Base-by-base conservation (phyloP, 2,797 vertebrate species). In the Microctenopoma stevenorrisi region DNA sequence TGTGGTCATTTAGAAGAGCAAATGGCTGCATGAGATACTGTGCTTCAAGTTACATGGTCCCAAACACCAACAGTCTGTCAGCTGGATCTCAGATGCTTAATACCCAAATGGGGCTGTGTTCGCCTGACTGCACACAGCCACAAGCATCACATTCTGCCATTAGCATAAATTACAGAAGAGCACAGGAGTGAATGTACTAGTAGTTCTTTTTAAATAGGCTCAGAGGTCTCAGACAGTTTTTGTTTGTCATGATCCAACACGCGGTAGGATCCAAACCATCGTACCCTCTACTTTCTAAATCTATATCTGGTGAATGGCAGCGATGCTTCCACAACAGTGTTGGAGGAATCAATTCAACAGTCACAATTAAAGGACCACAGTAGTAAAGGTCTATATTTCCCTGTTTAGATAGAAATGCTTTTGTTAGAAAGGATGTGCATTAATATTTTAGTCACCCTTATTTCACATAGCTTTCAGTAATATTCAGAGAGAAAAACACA, bases 51-150 rank as follows among this genome's bases (percentile, higher is more conserved):
- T 61, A 55, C 64, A 55, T 16, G 35, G 51, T 58, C 75, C 80
- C 80, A 72, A 73, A 78, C 77, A 63, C 43, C 7, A 54, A 65
- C 78, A 71, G 68, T 68, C 64, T 69, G 73, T 80, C 76, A 84
- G 79, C 65, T 86, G 66, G 55, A 76, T 75, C 65, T 78, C 47
- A 48, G 52, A 81, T 50, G 61, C 59, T 75, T 79, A 78, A 72
- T 74, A 78, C 58, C 53, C 74, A 68, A 69, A 72, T 61, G 55
- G 74, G 81, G 60, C 58, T 3, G 10, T 38, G 46, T 74, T 68
- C 5, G 40, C 64, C 64, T 70, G 72, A 83, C 61, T 85, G 66
- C 66, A 76, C 68, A 62, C 9, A 33, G 68, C 74, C 65, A 78
- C 52, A 72, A 77, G 65, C 76, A 68, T 56, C 57, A 60, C 56